phyloP scores from a whole-genome alignment of 2,113 vertebrate species.

The Jacana jacana region DNA sequence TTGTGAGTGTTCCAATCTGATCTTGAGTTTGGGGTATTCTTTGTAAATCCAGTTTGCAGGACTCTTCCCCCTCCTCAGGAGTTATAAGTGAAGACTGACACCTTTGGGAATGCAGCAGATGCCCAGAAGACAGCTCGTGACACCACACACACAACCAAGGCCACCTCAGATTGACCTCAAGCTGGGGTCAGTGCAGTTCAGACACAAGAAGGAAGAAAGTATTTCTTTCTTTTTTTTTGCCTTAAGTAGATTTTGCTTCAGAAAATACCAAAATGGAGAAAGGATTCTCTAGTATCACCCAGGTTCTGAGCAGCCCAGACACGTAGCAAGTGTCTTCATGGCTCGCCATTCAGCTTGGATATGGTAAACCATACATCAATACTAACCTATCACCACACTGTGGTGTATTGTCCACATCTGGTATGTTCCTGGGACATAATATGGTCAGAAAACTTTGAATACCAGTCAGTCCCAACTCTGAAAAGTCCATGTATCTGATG shows the following conservation, averaged over 20 bases:
- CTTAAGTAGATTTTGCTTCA: not conserved
- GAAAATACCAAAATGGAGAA: not conserved
- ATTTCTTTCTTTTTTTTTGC: fast-evolving
- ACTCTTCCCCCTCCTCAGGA: not conserved
- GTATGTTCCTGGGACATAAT: not conserved
- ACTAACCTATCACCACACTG: not conserved
- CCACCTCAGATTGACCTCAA: not conserved
- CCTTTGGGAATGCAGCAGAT: not conserved
- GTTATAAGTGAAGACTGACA: not conserved
- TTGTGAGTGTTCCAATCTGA: not conserved
- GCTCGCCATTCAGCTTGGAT: not conserved
- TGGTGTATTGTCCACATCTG: not conserved
- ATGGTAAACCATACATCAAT: not conserved
- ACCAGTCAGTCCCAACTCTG: not conserved
- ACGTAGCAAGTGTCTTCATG: not conserved
- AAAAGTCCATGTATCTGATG: not conserved
- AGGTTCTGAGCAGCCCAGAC: not conserved
- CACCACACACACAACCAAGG: not conserved
- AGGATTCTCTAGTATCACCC: not conserved
- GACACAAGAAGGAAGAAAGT: not conserved
- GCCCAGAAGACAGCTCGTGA: fast-evolving
- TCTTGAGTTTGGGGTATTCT: not conserved
- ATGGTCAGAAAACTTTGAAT: not conserved
- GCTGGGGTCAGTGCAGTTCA: not conserved
- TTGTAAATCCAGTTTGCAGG: not conserved